Base-by-base conservation (phyloP, 2,888 invertebrate species). In the Epistrophe grossulariae region DNA sequence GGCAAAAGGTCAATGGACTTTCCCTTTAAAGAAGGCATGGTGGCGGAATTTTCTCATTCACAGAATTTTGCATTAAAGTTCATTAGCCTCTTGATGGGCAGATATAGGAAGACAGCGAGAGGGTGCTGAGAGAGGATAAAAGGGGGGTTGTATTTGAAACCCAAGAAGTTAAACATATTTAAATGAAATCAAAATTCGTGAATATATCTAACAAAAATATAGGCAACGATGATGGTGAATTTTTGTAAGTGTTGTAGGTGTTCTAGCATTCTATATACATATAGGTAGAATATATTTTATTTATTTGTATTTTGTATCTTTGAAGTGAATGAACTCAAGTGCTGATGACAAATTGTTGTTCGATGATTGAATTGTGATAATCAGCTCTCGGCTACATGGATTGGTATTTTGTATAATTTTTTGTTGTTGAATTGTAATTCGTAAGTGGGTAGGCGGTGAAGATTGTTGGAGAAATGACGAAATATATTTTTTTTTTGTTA, bases 1-100 rank as follows among this genome's bases (percentile, higher is more conserved):
- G 52, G 40, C 55, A 35, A 73, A 59, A 85, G 85, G 82, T 85
- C 74, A 82, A 38, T 78, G 85, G 68, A 85, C 85, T 82, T 78
- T 85, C 59, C 70, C 78, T 85, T 85, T 82, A 57, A n/a, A n/a
- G 45, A 13, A 40, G 31, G 28, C 24, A 35, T 35, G 35, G 38
- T 60, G 60, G 19, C 17, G 13, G 31, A 13, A 43, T 38, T 71
- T 57, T 71, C 71, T 57, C 57, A 57, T 52, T 71, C 52, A 35
- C 55, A 40, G 38, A 66, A 13, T 59, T 77, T 68, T 0, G 62
- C 43, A 57, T 74, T 17, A 55, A 66, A 73, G 60, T 60, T 78
- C 77, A 50, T 64, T 64, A 38, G 60, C 64, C 62, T 57, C 1
- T 7, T 38, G 17, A 15, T 11, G 10, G n/a, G n/a, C 17, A 9